Percentiles rank a stretch among this genome's conserved stretches.
Evolutionary conservation across 2,888 invertebrate genomes (phyloP).

Genomic region (Mesochorus sp.): DNA sequence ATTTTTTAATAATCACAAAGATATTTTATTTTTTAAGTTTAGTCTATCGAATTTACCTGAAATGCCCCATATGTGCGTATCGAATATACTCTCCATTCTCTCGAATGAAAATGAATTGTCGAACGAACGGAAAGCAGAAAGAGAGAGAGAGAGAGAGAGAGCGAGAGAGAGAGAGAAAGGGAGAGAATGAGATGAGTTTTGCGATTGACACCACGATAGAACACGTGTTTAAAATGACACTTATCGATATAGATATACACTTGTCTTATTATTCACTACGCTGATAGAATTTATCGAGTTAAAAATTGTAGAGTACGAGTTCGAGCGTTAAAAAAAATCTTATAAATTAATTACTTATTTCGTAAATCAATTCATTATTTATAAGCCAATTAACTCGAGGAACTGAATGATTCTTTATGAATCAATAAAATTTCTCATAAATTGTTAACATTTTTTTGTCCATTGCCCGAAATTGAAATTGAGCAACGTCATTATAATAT

Average conservation of each 20-base stretch:
- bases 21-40: background rate
- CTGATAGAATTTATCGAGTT: conserved; percentile 8
- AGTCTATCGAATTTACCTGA: background rate
- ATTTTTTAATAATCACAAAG: no score
- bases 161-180: no score
- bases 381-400: background rate
- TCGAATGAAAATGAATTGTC: conserved; percentile 43
- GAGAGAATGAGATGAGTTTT: conserved; percentile 49
- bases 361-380: background rate
- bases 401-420: background rate
- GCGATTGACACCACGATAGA: conserved; percentile 39
- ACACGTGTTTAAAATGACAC: conserved; percentile 32
- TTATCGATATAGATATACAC: background rate
- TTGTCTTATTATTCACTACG: conserved; percentile 1
- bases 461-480: no score
- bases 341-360: background rate
- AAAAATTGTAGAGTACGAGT: no score
- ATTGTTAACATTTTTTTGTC: no score
- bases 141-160: no score
- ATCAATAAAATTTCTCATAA: background rate
- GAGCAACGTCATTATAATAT: no score
- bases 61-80: conserved; percentile 3
- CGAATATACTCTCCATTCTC: conserved; percentile 18
- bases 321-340: conserved; percentile 17
- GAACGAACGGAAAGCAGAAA: conserved; percentile 26